Conservation (phyloP, 2,797 vertebrate genomes). For the Leucoraja ocellata region DNA sequence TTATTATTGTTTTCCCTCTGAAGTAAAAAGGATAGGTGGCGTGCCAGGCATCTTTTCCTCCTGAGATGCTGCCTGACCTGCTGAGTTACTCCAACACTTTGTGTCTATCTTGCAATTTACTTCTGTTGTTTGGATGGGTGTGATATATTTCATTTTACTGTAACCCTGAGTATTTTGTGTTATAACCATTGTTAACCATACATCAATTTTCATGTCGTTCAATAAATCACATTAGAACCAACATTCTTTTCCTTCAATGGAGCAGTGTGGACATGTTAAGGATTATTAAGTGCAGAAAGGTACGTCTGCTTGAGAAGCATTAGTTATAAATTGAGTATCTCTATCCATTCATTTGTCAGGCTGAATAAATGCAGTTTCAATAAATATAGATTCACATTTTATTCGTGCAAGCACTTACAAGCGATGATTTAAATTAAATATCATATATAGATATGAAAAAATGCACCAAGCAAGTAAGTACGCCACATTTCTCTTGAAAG, state of each 20-base stretch:
- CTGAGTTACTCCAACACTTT: too few relatives aligned
- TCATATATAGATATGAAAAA: too few relatives aligned
- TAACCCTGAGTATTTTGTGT: conserved; percentile 1
- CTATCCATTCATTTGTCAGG: not conserved
- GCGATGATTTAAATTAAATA: conserved; percentile 4
- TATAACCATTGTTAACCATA: not conserved
- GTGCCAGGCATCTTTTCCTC: too few relatives aligned
- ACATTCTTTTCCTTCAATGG: not conserved
- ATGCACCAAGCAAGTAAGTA: not conserved
- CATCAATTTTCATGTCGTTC: not conserved
- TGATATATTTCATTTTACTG: not conserved
- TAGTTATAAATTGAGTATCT: not conserved
- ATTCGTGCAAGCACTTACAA: not conserved
- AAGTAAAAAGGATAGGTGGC: too few relatives aligned
- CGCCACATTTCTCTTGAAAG: not conserved
- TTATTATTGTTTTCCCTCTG: too few relatives aligned
- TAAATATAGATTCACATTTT: not conserved
- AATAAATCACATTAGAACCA: not conserved
- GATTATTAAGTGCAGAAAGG: not conserved
- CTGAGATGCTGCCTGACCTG: too few relatives aligned
- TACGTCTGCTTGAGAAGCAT: not conserved
- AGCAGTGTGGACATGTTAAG: not conserved
- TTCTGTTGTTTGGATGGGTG: not conserved
- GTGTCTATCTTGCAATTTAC: not conserved
- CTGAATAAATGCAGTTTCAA: not conserved